Base-by-base conservation (phyloP, 2,888 invertebrate species). In the Philereme transversata region DNA sequence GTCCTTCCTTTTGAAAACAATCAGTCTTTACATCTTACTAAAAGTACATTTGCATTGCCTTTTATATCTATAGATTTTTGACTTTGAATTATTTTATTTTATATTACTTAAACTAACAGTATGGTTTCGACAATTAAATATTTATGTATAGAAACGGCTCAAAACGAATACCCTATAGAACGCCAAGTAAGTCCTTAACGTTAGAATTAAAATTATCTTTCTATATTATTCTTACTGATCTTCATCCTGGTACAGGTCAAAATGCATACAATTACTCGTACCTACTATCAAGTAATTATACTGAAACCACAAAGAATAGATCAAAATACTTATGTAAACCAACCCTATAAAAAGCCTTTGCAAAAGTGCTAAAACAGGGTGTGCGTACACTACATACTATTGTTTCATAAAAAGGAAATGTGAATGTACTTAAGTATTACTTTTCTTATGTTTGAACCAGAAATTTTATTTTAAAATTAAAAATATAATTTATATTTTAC, bases 381-480 rank as follows among this genome's bases (percentile, higher is more conserved):
- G 38, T 38, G 8, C 38, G 6, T 38, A 38, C 38, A 5, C 6
- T 38, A 38, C 38, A 38, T 38, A 8, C n/a, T n/a, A n/a, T 43
- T 43, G 43, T 43, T 43, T 9, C 3, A 2, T 45, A 35, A 41
- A 22, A 38, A 11, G 57, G 58, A 71, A 71, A 64, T 69, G 77
- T 80, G 73, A 79, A 79, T 83, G 83, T 84, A 78, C 80, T 81
- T 86, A 10, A 40, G 61, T 56, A 56, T 58, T 56, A 56, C 62
- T 65, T 80, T 71, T 75, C 67, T 64, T 58, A 69, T 76, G 86
- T 79, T 87, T 88, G 87, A 88, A 87, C 89, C 87, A 78, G 70
- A 76, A 76, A 76, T 48, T 5, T 10, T 35, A 41, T 8, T 10
- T 22, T 10, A 4, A 10, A 43, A 10, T 5, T 10, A 4, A 43